Base-by-base conservation (phyloP, 2,113 vertebrate species). In the Nesoenas mayeri region DNA sequence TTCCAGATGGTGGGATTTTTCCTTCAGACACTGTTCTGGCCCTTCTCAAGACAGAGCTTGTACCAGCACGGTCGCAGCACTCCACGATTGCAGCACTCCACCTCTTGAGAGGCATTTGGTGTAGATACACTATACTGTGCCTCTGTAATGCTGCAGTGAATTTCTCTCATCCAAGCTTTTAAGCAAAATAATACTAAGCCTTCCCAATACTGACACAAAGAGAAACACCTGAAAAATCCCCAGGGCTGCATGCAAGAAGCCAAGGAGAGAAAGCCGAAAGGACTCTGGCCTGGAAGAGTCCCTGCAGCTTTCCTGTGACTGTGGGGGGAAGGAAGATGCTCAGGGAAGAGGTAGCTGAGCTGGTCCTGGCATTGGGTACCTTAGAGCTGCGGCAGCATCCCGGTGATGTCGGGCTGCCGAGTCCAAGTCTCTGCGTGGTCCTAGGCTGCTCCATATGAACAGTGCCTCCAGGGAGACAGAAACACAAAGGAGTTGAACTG, bases 1-100 rank as follows among this genome's bases (percentile, higher is more conserved):
- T 91, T 95, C 80, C 93, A 92, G 83, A 92, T 67, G 69, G 38
- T 20, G 57, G 51, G 50, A 66, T 90, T 94, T 90, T 86, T 85
- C 53, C 34, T 90, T 70, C 2, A 4, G 83, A 70, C 12, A 36
- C 64, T 62, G 50, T 67, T n/a, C 20, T 66, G 67, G 8, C 64
- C 56, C 51, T 86, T 93, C 56, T 62, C 67, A 78, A 69, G 66
- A 67, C 26, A 4, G 15, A 51, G 40, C 26, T 88, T 47, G 56
- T 65, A 92, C 67, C 60, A 93, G 16, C 47, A 40, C 40, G 12
- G 40, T 40, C 12, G 40, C 40, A 40, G 40, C 40, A 77, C 36
- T 62, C 60, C 51, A 32, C 0, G 0, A 65, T 65, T 6, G 3
- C 44, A 79, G 62, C 15, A 53, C 0, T 0, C 71, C 60, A 42